These are phyloP conservation scores for Bufo bufo DNA, from an alignment of 2,113 vertebrate genomes.

Conservation along the genomic window DNA sequence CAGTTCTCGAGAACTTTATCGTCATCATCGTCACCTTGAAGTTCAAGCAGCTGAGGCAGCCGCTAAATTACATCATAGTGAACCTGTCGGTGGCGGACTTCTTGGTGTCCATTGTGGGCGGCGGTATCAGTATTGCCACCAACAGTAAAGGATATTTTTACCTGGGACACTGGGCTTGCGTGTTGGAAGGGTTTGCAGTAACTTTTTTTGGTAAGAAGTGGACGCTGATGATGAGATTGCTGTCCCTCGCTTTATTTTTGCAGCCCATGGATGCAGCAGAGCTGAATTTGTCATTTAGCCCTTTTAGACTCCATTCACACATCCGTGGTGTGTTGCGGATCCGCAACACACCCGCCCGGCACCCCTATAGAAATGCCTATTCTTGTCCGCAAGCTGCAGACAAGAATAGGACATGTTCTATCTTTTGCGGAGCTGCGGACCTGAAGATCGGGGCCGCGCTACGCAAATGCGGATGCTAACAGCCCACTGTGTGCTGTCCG, in stretches of 20 bases:
- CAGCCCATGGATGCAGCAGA: not conserved
- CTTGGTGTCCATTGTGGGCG: conserved; percentile 82
- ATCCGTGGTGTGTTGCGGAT: no score
- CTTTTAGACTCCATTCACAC: not conserved
- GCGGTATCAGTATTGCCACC: conserved; percentile 83
- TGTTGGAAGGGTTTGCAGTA: conserved; percentile 88
- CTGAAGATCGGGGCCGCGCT: no score
- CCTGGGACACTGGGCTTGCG: conserved; percentile 84
- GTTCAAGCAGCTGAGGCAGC: conserved; percentile 84
- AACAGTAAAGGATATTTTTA: conserved; percentile 88
- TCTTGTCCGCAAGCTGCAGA: no score
- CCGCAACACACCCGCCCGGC: no score
- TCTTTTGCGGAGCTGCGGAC: no score
- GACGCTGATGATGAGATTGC: not conserved
- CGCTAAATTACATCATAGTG: conserved; percentile 88
- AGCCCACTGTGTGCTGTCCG: no score
- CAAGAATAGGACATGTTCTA: no score
- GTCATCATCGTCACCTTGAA: conserved; percentile 88
- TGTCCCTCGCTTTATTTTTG: not conserved
- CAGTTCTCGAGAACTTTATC: conserved; percentile 83
- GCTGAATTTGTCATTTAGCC: not conserved
- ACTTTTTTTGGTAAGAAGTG: conserved; percentile 84
- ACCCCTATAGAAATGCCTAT: no score
- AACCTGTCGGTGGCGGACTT: conserved; percentile 89
- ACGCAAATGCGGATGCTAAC: no score